phyloP scores from a whole-genome alignment of 2,888 invertebrate genomes.

The Mesorhabditis spiculigera region DNA sequence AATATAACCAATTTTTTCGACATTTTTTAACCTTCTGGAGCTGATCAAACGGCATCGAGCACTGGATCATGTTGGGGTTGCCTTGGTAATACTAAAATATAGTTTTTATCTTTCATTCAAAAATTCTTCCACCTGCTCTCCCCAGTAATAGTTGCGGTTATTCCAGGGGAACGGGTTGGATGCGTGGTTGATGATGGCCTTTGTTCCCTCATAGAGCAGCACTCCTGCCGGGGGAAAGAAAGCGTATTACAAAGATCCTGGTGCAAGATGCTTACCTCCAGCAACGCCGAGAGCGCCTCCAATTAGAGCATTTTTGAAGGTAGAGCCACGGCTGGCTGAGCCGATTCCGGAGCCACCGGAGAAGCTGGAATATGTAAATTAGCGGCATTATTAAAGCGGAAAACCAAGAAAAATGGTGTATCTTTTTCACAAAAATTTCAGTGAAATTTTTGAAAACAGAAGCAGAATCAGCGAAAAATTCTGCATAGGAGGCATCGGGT shows the following conservation, averaged over 20 bases:
- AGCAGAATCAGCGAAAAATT: too few relatives aligned
- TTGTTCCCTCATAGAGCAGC: slow-evolving; percentile 38
- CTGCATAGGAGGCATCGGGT: too few relatives aligned
- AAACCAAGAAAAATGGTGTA: too few relatives aligned
- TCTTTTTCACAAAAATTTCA: too few relatives aligned
- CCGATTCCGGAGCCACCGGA: slow-evolving; percentile 22
- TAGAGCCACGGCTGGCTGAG: slow-evolving; percentile 23
- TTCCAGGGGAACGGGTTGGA: slow-evolving; percentile 40
- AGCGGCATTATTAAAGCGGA: too few relatives aligned
- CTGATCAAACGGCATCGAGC: slow-evolving; percentile 42
- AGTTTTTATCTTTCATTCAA: neutral
- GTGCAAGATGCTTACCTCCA: slow-evolving; percentile 32
- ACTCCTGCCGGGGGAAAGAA: slow-evolving; percentile 15
- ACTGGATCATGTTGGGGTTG: slow-evolving; percentile 10
- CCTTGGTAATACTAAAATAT: too few relatives aligned
- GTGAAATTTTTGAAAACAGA: too few relatives aligned
- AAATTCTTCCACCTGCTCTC: slow-evolving; percentile 20
- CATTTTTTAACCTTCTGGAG: slow-evolving; percentile 15
- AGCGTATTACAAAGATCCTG: too few relatives aligned
- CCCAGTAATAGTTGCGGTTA: slow-evolving; percentile 50
- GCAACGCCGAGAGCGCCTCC: slow-evolving; percentile 53
- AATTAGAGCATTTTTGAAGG: slow-evolving; percentile 50
- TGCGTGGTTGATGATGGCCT: slow-evolving; percentile 47
- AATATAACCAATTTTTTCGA: neutral
- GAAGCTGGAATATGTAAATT: slow-evolving; percentile 14